Percentiles rank a stretch among this genome's conserved stretches.
These are phyloP conservation scores for Scaptomyza graminum DNA, from an alignment of 1,140 invertebrate genomes.

Conservation along the genomic window DNA sequence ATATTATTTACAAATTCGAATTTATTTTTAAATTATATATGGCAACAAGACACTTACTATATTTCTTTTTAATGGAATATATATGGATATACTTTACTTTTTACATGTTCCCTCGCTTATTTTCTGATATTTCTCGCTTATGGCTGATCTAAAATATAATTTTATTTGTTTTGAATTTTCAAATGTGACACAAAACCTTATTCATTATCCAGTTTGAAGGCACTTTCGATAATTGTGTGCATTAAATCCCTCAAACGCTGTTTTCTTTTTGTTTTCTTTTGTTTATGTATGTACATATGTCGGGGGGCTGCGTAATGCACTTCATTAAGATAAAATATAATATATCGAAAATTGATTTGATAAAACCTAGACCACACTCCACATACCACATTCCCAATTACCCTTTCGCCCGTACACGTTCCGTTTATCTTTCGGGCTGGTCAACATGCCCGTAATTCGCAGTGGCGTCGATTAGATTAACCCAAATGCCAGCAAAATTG, in stretches of 20 bases:
- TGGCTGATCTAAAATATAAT: neutral
- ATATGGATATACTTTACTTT: too few relatives aligned
- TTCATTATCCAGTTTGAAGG: conserved; percentile 34
- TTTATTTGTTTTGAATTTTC: conserved; percentile 8
- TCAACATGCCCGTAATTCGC: conserved; percentile 66
- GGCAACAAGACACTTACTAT: too few relatives aligned
- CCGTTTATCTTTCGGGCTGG: conserved; percentile 60
- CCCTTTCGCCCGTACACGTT: conserved; percentile 22
- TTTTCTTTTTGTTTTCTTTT: conserved; percentile 12
- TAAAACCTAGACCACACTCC: conserved; percentile 25
- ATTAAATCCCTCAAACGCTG: conserved; percentile 75
- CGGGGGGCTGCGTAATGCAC: conserved; percentile 41
- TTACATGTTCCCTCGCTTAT: too few relatives aligned
- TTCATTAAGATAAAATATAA: conserved; percentile 76
- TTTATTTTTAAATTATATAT: too few relatives aligned
- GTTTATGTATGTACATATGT: conserved; percentile 15
- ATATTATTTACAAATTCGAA: too few relatives aligned
- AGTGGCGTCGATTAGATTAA: conserved; percentile 70
- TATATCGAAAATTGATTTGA: conserved; percentile 68
- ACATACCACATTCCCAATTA: neutral
- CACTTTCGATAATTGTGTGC: conserved; percentile 74
- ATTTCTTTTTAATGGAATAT: too few relatives aligned
- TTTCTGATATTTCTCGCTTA: neutral
- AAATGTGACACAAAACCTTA: conserved; percentile 15
- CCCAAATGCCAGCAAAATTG: conserved; percentile 21